A percentile compares a stretch with the other conserved stretches of the same genome.
phyloP scores from a whole-genome alignment of 2,888 invertebrate genomes.

The Trissoscelio sp. region DNA sequence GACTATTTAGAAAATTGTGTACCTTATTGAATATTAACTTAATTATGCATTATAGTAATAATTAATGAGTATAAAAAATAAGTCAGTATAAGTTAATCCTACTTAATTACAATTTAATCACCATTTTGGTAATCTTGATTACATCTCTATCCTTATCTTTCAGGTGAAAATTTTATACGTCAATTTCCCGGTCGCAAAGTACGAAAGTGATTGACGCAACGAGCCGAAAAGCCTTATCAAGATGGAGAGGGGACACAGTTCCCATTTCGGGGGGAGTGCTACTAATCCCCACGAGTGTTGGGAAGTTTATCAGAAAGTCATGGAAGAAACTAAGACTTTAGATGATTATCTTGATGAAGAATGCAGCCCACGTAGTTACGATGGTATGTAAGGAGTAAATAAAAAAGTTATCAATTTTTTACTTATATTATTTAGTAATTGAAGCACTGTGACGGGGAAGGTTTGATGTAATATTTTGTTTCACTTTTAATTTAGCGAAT shows the following conservation, averaged over 20 bases:
- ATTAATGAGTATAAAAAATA: too few relatives aligned
- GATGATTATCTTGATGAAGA: constrained; percentile 86
- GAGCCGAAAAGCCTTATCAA: constrained; percentile 47
- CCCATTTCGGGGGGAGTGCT: constrained; percentile 79
- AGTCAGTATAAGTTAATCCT: too few relatives aligned
- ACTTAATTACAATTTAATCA: neutral
- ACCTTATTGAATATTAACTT: too few relatives aligned
- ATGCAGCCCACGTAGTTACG: constrained; percentile 83
- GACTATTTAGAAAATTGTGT: too few relatives aligned
- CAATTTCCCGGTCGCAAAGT: neutral
- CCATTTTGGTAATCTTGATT: neutral
- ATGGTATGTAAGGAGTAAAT: constrained; percentile 73
- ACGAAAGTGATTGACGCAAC: neutral
- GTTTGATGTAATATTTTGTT: too few relatives aligned
- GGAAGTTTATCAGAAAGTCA: constrained; percentile 87
- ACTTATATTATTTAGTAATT: neutral
- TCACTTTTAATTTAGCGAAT: too few relatives aligned
- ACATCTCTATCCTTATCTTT: neutral
- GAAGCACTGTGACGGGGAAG: too few relatives aligned
- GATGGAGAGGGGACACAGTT: constrained; percentile 78
- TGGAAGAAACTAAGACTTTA: constrained; percentile 85
- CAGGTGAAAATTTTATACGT: neutral
- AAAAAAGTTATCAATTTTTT: too few relatives aligned
- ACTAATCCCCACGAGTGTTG: constrained; percentile 87
- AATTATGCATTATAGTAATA: too few relatives aligned